Evolutionary conservation across 2,888 invertebrate species (phyloP).

Genomic region (Monochamus alternatus): DNA sequence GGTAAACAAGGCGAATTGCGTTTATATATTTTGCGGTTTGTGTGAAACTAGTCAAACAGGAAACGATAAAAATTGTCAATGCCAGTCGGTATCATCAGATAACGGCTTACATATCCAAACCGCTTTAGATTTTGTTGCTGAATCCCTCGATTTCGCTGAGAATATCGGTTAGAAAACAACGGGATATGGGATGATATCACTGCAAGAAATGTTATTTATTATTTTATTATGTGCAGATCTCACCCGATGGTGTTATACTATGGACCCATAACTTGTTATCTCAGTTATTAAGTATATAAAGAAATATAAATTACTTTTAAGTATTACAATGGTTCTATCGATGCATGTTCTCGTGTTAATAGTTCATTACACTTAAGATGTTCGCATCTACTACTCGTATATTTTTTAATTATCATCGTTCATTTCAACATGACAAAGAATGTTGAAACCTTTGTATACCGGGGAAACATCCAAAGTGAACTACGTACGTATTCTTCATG

Average conservation of each 20-base stretch:
- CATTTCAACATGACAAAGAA: too few relatives aligned
- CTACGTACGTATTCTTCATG: too few relatives aligned
- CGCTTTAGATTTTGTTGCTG: neutral
- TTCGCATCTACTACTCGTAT: neutral
- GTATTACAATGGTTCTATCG: neutral
- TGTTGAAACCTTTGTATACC: too few relatives aligned
- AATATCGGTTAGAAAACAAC: neutral
- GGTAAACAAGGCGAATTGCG: too few relatives aligned
- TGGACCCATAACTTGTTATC: constrained; percentile 8
- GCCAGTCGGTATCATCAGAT: constrained; percentile 6
- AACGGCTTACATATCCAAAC: neutral
- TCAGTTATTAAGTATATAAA: neutral
- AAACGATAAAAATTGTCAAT: constrained; percentile 8
- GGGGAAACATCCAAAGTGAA: too few relatives aligned
- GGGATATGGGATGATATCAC: too few relatives aligned
- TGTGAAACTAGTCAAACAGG: neutral
- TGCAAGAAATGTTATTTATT: too few relatives aligned
- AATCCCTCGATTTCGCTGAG: neutral
- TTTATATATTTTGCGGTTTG: too few relatives aligned
- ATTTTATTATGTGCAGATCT: too few relatives aligned
- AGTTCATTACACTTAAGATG: neutral
- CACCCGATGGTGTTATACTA: neutral
- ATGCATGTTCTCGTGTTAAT: neutral
- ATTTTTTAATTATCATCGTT: too few relatives aligned
- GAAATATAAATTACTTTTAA: neutral